Evolutionary conservation across 2,888 invertebrate genomes (phyloP).

Genomic region (Anarsia innoxiella): DNA sequence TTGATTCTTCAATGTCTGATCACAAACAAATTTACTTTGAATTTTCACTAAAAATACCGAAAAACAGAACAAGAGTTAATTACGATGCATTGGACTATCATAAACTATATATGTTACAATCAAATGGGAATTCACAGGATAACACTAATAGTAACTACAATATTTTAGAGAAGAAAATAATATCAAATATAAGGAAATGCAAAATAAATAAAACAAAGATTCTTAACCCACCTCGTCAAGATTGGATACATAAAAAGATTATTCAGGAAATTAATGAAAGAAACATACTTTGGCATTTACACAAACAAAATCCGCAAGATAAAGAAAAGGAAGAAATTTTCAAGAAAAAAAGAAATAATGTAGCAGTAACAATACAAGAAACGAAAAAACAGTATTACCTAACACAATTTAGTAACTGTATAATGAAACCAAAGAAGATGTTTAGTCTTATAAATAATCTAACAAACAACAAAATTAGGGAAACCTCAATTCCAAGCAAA

Average conservation of each 20-base stretch:
- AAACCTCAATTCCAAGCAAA: neutral
- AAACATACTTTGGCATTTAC: neutral
- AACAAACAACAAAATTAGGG: neutral
- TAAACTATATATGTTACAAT: neutral
- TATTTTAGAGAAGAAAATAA: neutral
- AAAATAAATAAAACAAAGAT: neutral
- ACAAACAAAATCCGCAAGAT: neutral
- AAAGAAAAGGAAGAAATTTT: neutral
- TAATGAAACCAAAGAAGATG: neutral
- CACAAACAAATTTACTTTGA: constrained; percentile 8
- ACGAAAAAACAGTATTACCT: neutral
- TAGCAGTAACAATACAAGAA: neutral
- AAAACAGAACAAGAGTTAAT: neutral
- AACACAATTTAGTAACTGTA: neutral
- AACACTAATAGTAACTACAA: neutral
- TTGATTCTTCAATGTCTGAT: neutral
- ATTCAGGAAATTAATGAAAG: neutral
- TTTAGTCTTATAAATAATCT: neutral
- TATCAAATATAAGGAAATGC: neutral
- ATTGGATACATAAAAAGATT: constrained; percentile 1
- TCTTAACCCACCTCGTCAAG: constrained; percentile 1
- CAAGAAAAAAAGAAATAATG: neutral
- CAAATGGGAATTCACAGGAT: neutral
- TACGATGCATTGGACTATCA: neutral
- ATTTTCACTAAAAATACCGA: neutral